A percentile compares a stretch with the other conserved stretches of the same genome.
Evolutionary conservation across 2,113 vertebrate species (phyloP).

Genomic region (Caranx melampygus): DNA sequence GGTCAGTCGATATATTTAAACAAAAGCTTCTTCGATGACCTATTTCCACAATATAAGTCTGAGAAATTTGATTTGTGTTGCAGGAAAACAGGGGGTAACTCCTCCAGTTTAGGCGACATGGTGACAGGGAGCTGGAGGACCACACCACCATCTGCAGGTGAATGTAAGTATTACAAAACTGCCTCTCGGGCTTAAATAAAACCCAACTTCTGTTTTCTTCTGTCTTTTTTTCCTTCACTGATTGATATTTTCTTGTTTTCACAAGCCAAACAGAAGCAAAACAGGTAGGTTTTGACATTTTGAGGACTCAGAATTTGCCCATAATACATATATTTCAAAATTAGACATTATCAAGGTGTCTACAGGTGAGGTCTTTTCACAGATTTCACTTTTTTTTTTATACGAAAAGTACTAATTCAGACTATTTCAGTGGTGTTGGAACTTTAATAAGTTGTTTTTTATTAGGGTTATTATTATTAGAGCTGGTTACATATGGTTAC

Average conservation of each 20-base stretch:
- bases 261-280: constrained; percentile 99
- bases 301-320: constrained; percentile 10
- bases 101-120: constrained; percentile 91
- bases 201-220: constrained; percentile 1
- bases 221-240: constrained; percentile 14
- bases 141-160: constrained; percentile 91
- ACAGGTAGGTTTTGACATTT: constrained; percentile 86
- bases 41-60: background rate
- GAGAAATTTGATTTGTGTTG: constrained; percentile 24
- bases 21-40: background rate
- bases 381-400: background rate
- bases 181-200: background rate
- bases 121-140: constrained; percentile 91
- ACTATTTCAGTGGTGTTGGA: too few species aligned
- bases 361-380: background rate
- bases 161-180: constrained; percentile 76
- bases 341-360: background rate
- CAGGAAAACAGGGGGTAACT: constrained; percentile 92
- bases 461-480: too few species aligned
- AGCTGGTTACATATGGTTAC: too few species aligned
- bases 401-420: too few species aligned
- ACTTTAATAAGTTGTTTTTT: too few species aligned
- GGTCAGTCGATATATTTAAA: constrained; percentile 74
- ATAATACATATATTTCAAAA: background rate
- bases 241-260: constrained; percentile 82